Evolutionary conservation across 2,113 vertebrate species (phyloP).

Genomic region (human): DNA sequence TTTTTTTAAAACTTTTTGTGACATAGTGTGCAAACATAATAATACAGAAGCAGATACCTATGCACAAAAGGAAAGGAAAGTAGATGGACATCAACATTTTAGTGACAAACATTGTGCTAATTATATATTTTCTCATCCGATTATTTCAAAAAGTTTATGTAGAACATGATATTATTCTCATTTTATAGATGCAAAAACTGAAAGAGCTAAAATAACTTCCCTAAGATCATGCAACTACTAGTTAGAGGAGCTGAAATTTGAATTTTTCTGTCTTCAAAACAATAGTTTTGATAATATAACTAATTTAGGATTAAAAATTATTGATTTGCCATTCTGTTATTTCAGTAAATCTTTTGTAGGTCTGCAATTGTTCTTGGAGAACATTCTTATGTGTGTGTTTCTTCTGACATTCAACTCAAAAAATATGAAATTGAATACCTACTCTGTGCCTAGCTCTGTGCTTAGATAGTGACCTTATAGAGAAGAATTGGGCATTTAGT

Average conservation of each 20-base stretch:
- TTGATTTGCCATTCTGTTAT: neutral
- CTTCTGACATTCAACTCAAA: neutral
- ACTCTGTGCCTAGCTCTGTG: neutral
- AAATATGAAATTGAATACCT: neutral
- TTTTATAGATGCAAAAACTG: neutral
- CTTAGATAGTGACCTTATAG: neutral
- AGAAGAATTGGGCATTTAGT: neutral
- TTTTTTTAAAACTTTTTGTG: conserved; percentile 9
- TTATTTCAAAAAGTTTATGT: neutral
- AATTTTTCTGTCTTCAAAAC: neutral
- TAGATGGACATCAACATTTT: neutral
- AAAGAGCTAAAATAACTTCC: neutral
- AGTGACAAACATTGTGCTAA: neutral
- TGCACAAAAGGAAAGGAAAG: neutral
- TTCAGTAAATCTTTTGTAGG: neutral
- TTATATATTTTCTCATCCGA: neutral
- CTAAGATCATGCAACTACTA: neutral
- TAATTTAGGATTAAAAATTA: neutral
- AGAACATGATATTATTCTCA: neutral
- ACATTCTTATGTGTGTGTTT: neutral
- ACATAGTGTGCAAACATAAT: neutral
- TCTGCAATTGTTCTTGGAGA: neutral
- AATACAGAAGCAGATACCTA: neutral
- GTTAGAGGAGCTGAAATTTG: neutral
- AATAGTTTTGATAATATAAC: neutral